Base-by-base conservation (phyloP, 2,113 vertebrate species). In the Brachionichthys hirsutus region DNA sequence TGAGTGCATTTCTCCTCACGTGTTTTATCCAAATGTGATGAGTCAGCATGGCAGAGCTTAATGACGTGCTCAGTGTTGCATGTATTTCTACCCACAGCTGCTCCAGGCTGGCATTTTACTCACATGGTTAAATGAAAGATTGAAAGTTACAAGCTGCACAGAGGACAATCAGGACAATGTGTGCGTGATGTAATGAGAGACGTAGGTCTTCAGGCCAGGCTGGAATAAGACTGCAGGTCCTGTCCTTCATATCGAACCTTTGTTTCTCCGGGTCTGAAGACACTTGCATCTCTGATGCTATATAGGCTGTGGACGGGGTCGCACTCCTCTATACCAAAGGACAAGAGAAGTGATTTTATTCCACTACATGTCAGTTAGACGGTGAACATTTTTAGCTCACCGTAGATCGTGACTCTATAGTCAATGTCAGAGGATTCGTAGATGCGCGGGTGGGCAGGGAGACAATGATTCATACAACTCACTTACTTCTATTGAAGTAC, bases 221-320 rank as follows among this genome's bases (percentile, higher is more conserved):
- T 81, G 62, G 73, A 80, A 88, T 86, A 55, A 85, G 73, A 68
- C 49, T 61, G 70, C 57, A 46, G 54, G 48, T 38, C 43, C 43
- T 70, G 58, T 84, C 77, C 59, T 73, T 87, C 68, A 73, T 67
- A 68, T 41, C 67, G 67, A 78, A 61, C 64, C 66, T 60, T 24
- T 70, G 60, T 71, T 30, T 30, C 24, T 30, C 64, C 17, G 62
- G 70, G 61, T 64, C 43, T 46, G 17, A 40, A 45, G 57, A 35
- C 59, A 44, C 54, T 52, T 51, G 16, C 46, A 42, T 52, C 59
- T 58, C 54, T 70, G 41, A 48, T 59, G 55, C 30, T 38, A 24
- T 30, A 3, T 30, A 30, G 24, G 24, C 20, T 48, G 46, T 24
- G 24, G 8, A 30, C 5, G 8, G 24, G 24, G 24, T 30, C 24